Evolutionary conservation across 2,888 invertebrate genomes (phyloP), one percentile per base, ranked within the genome.

Genomic region (Mycalesis mineus): DNA sequence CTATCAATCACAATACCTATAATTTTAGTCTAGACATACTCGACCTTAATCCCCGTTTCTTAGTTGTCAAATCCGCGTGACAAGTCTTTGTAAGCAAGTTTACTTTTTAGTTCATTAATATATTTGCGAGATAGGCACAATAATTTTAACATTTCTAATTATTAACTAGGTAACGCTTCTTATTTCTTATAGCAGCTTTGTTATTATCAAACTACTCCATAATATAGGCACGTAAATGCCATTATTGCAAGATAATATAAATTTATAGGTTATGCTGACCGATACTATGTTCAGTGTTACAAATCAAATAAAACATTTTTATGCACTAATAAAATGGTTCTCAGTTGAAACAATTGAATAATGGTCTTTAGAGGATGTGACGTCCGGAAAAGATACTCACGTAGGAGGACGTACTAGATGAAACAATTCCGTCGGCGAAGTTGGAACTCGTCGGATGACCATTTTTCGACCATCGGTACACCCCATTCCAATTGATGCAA

Each of bases 381-480:
- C 76, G 76, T 78, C 70, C 77, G 77, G 72, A 62, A n/a, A 68
- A 71, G 70, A 78, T 86, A 94, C 95, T 92, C 91, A 95, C 92
- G 94, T 94, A 75, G 94, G 94, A 77, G 95, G 95, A 89, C 94
- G 94, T 67, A 95, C 95, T 85, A 96, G 93, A 88, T 94, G 96
- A 78, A 96, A 94, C 68, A 96, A 91, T 88, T 96, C 96, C 67
- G 94, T 94, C 58, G 96, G 96, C 67, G 96, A 95, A 53, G 95
- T 95, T 57, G 96, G 96, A 68, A 96, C 95, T 74, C 95, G 91
- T 71, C 94, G 91, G 70, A 96, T 95, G 70, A 95, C 95, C 91
- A 96, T 92, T 88, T 95, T 95, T 70, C 94, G 92, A 47, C 96
- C 96, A 84, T 96, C 96, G 41, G 96, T 96, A 63, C 96, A 96